Conservation (phyloP, 2,888 invertebrate species). For the Pasiphila rectangulata region DNA sequence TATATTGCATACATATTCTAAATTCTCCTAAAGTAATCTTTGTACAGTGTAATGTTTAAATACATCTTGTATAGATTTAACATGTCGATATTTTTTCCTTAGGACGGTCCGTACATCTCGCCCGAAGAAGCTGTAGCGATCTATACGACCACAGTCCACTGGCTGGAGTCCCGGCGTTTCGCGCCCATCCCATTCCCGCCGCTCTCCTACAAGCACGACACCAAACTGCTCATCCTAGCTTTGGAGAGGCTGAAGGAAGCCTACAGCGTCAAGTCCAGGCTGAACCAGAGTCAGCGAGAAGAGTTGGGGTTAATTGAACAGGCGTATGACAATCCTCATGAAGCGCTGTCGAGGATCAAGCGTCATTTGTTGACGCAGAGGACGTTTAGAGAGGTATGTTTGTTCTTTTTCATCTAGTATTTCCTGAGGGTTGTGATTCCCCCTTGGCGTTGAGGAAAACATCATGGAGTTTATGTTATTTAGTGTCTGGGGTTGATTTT, state of each 20-base stretch:
- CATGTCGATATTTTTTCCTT: slow-evolving; percentile 24
- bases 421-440: too few species aligned
- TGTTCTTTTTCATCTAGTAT: too few species aligned
- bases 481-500: too few species aligned
- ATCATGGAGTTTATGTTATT: too few species aligned
- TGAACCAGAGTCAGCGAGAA: slow-evolving; percentile 99
- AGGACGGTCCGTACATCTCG: slow-evolving; percentile 99
- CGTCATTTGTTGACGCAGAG: slow-evolving; percentile 99
- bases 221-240: slow-evolving; percentile 97
- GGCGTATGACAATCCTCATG: slow-evolving; percentile 99
- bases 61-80: too few species aligned
- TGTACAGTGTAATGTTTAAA: too few species aligned
- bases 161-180: slow-evolving; percentile 98
- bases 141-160: slow-evolving; percentile 99
- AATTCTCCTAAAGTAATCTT: too few species aligned
- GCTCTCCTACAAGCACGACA: slow-evolving; percentile 99
- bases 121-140: slow-evolving; percentile 99
- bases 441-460: too few species aligned
- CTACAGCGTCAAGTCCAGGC: slow-evolving; percentile 96
- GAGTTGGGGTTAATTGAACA: slow-evolving; percentile 99
- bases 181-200: slow-evolving; percentile 99
- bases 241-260: slow-evolving; percentile 98
- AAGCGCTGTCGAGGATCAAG: slow-evolving; percentile 98
- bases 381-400: slow-evolving; percentile 95
- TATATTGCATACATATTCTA: too few species aligned